Percentiles rank a stretch among this genome's conserved stretches.
phyloP scores from a whole-genome alignment of 1,140 invertebrate genomes.

The Hycleus phaleratus region DNA sequence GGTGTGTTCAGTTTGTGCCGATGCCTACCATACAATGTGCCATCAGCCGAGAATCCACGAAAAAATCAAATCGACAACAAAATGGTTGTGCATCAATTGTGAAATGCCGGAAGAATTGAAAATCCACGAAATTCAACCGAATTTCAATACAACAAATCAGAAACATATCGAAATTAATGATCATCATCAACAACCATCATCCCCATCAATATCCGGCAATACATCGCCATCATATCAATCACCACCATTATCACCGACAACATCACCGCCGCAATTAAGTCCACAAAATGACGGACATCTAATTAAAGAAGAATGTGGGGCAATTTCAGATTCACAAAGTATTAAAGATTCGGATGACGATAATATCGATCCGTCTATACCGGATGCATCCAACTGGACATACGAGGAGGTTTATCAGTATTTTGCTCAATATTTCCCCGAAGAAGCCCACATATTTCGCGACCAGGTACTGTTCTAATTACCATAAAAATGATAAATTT shows the following conservation, averaged over 20 bases:
- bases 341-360: slow-evolving; percentile 33
- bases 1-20: slow-evolving; percentile 76
- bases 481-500: background rate
- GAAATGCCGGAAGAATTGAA: slow-evolving; percentile 39
- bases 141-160: slow-evolving; percentile 11
- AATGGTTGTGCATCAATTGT: slow-evolving; percentile 53
- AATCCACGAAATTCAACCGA: slow-evolving; percentile 34
- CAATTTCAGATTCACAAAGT: slow-evolving; percentile 31
- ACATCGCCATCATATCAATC: slow-evolving; percentile 23
- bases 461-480: slow-evolving; percentile 59
- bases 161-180: background rate
- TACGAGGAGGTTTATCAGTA: slow-evolving; percentile 74
- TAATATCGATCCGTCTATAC: slow-evolving; percentile 58
- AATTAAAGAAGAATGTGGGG: slow-evolving; percentile 11
- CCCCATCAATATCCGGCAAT: slow-evolving; percentile 24
- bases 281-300: slow-evolving; percentile 26
- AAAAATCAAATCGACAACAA: slow-evolving; percentile 45
- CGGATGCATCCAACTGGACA: slow-evolving; percentile 73
- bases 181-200: slow-evolving; percentile 1
- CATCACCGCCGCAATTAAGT: slow-evolving; percentile 35
- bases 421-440: slow-evolving; percentile 63
- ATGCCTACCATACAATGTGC: slow-evolving; percentile 72
- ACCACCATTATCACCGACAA: slow-evolving; percentile 25
- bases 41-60: slow-evolving; percentile 56
- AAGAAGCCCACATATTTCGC: slow-evolving; percentile 67